Percentiles rank a stretch among this genome's conserved stretches.
Conservation (phyloP, 2,113 vertebrate genomes). For the Poicephalus meyeri region DNA sequence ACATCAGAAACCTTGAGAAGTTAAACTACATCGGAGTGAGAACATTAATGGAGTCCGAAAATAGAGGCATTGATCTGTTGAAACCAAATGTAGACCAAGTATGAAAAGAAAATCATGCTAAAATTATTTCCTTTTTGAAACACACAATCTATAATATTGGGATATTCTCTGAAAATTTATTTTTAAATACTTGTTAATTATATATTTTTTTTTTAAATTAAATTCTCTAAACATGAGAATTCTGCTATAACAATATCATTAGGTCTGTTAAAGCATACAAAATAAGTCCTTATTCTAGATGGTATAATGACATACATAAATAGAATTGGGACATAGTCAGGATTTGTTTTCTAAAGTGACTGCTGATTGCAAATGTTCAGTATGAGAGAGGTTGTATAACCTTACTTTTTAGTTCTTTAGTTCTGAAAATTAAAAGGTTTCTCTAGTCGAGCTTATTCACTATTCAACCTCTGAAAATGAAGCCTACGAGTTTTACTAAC, state of each 20-base stretch:
- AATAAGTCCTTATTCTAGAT: neutral
- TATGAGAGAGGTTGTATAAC: neutral
- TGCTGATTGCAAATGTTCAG: neutral
- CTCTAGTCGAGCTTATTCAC: neutral
- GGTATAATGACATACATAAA: neutral
- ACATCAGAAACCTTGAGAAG: slow-evolving; percentile 35
- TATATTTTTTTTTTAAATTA: neutral
- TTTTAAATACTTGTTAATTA: neutral
- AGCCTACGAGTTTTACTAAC: neutral
- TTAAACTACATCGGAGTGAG: slow-evolving; percentile 27
- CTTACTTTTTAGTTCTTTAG: neutral
- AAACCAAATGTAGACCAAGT: neutral
- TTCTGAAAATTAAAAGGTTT: neutral
- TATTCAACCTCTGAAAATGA: neutral
- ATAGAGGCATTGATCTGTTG: neutral
- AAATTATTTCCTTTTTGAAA: neutral
- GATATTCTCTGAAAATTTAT: neutral
- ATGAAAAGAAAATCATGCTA: neutral
- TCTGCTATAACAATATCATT: neutral
- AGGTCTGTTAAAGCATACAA: neutral
- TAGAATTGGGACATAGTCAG: neutral
- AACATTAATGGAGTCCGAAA: neutral
- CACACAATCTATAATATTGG: neutral
- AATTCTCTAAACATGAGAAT: neutral
- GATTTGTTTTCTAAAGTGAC: neutral